Percentiles rank a stretch among this genome's conserved stretches.
Evolutionary conservation across 2,888 invertebrate species (phyloP).

Genomic region (Volucella bombylans): DNA sequence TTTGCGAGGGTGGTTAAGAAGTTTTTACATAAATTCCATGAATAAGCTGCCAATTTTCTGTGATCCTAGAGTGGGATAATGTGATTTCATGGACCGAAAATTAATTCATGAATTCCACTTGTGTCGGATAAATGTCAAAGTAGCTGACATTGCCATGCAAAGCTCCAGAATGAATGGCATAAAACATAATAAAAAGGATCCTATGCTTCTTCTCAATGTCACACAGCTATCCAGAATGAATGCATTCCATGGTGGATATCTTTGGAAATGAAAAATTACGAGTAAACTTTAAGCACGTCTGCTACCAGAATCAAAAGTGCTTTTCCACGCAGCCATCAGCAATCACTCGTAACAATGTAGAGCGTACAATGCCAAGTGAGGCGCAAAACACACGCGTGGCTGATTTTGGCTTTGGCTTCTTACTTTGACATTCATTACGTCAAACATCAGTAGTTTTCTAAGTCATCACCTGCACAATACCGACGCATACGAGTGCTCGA

Average conservation of each 20-base stretch:
- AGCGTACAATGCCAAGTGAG: constrained; percentile 49
- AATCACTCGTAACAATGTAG: constrained; percentile 16
- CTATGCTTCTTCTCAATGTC: constrained; percentile 36
- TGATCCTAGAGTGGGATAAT: not conserved
- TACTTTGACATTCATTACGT: constrained; percentile 52
- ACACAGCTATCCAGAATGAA: constrained; percentile 38
- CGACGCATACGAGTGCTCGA: too few relatives aligned
- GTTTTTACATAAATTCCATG: not conserved
- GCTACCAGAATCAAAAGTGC: constrained; percentile 11
- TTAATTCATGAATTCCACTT: constrained; percentile 17
- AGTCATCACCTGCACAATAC: constrained; percentile 48
- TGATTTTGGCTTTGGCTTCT: constrained; percentile 36
- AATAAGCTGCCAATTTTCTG: not conserved
- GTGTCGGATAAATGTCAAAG: constrained; percentile 15
- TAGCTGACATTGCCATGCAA: constrained; percentile 6
- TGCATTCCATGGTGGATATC: constrained; percentile 46
- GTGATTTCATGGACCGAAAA: constrained; percentile 16
- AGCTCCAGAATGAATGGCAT: constrained; percentile 25
- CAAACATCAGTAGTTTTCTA: constrained; percentile 47
- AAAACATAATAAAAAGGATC: constrained; percentile 12
- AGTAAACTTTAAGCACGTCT: constrained; percentile 43
- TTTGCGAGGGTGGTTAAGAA: not conserved
- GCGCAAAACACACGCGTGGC: constrained; percentile 3
- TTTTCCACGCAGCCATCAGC: not conserved
- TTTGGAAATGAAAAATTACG: constrained; percentile 4